Evolutionary conservation across 1,140 invertebrate genomes (phyloP).

Genomic region (Drosophila novamexicana): DNA sequence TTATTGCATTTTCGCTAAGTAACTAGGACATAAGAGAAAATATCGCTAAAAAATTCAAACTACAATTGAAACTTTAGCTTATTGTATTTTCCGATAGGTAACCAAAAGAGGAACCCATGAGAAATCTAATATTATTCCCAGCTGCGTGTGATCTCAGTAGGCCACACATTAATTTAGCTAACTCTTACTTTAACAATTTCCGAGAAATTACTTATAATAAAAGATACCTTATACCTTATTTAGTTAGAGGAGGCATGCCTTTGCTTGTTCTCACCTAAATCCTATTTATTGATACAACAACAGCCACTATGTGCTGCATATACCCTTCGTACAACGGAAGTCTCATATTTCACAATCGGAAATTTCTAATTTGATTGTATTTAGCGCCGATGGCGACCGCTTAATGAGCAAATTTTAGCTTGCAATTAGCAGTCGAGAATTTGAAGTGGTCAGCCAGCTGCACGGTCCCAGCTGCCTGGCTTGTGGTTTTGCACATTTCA

Average conservation of each 20-base stretch:
- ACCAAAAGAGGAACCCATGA: too few relatives aligned
- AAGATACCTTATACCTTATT: too few relatives aligned
- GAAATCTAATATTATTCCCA: too few relatives aligned
- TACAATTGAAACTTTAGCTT: too few relatives aligned
- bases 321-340: constrained; percentile 66
- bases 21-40: neutral
- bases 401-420: constrained; percentile 78
- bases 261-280: too few relatives aligned
- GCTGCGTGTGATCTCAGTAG: too few relatives aligned
- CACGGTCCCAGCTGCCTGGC: constrained; percentile 19
- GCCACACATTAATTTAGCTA: too few relatives aligned
- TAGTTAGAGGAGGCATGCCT: too few relatives aligned
- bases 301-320: constrained; percentile 49
- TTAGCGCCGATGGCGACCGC: constrained; percentile 52
- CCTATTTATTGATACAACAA: neutral
- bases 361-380: constrained; percentile 77
- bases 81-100: too few relatives aligned
- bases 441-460: constrained; percentile 2
- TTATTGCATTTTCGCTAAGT: neutral
- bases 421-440: constrained; percentile 61
- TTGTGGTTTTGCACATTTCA: constrained; percentile 69
- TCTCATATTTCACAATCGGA: constrained; percentile 72
- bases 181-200: too few relatives aligned
- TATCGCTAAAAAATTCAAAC: neutral
- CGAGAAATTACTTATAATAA: too few relatives aligned